phyloP scores from a whole-genome alignment of 2,113 vertebrate genomes.

The Otocyon megalotis region DNA sequence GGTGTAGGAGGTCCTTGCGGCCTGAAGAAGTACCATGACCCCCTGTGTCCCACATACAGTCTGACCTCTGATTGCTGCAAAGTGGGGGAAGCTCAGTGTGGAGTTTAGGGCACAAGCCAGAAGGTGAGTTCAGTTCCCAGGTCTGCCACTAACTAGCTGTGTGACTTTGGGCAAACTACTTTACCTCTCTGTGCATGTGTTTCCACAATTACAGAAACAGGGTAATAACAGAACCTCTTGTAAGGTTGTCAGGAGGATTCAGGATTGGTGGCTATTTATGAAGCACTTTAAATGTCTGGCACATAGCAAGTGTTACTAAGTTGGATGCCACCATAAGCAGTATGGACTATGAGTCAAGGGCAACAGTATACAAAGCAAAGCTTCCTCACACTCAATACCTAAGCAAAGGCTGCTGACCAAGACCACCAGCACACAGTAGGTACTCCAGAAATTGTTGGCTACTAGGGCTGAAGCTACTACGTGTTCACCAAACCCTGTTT shows the following conservation, averaged over 20 bases:
- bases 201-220: neutral
- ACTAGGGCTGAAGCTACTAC: neutral
- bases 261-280: neutral
- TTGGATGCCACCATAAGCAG: neutral
- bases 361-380: neutral
- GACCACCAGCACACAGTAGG: neutral
- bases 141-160: neutral
- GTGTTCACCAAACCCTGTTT: neutral
- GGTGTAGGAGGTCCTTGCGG: neutral
- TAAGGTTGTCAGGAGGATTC: neutral
- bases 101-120: neutral
- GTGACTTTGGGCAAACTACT: neutral
- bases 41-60: neutral
- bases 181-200: conserved; percentile 9
- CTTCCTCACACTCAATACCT: neutral
- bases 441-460: neutral
- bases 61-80: neutral
- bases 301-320: neutral
- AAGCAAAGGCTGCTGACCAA: neutral
- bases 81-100: neutral
- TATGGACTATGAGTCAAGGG: neutral
- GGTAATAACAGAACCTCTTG: neutral
- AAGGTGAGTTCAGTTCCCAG: neutral
- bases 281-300: neutral
- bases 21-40: neutral